A percentile compares a stretch with the other conserved stretches of the same genome.
phyloP scores from a whole-genome alignment of 2,113 vertebrate species.

The Ptychochromis oligacanthus region DNA sequence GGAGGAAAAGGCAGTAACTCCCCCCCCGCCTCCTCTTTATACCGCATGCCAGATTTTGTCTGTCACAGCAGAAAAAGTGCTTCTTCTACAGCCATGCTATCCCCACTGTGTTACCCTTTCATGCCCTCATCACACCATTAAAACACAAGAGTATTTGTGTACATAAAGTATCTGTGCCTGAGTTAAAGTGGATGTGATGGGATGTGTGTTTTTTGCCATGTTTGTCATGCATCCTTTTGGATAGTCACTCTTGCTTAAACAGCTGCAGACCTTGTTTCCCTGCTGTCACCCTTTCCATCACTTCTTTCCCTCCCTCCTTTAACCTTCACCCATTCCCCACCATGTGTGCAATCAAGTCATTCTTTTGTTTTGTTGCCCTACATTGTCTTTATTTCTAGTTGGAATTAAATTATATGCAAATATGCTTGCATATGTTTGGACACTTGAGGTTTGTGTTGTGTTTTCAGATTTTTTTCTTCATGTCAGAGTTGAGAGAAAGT shows the following conservation, averaged over 20 bases:
- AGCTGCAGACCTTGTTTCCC: constrained; percentile 61
- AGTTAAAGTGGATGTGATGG: constrained; percentile 7
- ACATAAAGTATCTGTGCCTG: neutral
- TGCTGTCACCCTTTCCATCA: constrained; percentile 31
- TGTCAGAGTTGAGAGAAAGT: neutral
- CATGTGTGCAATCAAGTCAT: constrained; percentile 1
- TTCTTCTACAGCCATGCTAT: constrained; percentile 44
- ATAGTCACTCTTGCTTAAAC: constrained; percentile 51
- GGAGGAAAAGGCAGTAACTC: constrained; percentile 16
- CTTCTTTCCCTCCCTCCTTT: constrained; percentile 7
- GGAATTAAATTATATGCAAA: neutral
- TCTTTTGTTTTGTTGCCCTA: neutral
- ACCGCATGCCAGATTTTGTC: constrained; percentile 61
- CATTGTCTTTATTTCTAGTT: neutral
- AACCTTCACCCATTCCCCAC: constrained; percentile 23
- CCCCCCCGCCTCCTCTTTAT: constrained; percentile 19
- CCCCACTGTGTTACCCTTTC: constrained; percentile 44
- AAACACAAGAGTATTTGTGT: constrained; percentile 52
- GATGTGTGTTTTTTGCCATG: constrained; percentile 28
- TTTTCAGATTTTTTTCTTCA: neutral
- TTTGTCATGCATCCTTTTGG: constrained; percentile 49
- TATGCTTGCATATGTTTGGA: neutral
- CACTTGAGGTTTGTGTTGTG: neutral
- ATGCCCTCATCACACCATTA: constrained; percentile 53
- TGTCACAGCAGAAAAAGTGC: constrained; percentile 69